Evolutionary conservation across 2,888 invertebrate genomes (phyloP), one percentile per base, ranked within the genome.

Genomic region (Phyllotreta striolata): DNA sequence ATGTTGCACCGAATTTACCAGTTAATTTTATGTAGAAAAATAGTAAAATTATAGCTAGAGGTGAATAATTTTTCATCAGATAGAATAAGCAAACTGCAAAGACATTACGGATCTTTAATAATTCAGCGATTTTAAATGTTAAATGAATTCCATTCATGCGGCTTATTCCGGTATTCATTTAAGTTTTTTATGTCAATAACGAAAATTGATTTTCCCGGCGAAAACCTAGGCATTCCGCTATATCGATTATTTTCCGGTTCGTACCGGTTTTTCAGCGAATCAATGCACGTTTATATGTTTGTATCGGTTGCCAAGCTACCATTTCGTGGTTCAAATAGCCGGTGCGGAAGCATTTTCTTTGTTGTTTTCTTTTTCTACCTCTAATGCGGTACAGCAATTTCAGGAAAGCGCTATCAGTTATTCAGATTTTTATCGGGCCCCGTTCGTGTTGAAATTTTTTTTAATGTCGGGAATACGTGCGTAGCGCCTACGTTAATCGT

Each of bases 231-330:
- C 73, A 73, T 75, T 74, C 70, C 65, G 77, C 77, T 77, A 69
- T 74, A 78, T 78, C 77, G 78, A 78, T 78, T 77, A 74, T 76
- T 77, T 75, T 76, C 77, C 74, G 72, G 79, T 78, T 72, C 9
- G 34, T 76, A 69, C 80, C 76, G 73, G 78, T 77, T 78, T 76
- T 74, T 72, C 73, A 69, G 71, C 73, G 74, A 80, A 81, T 81
- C 80, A 79, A 80, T 81, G 80, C 78, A 71, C 69, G 71, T 73
- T 65, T 71, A 70, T 74, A 70, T 78, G 79, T 80, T 79, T 79
- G 79, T 79, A 78, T 79, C 74, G 75, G 79, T 79, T 77, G 77
- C 79, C 68, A 67, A 60, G 75, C 55, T 66, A 75, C 74, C 65
- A 64, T 76, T 75, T 75, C 76, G 76, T 75, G 74, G 76, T 74